Evolutionary conservation across 2,888 invertebrate species (phyloP).

Genomic region (Homarus gammarus): DNA sequence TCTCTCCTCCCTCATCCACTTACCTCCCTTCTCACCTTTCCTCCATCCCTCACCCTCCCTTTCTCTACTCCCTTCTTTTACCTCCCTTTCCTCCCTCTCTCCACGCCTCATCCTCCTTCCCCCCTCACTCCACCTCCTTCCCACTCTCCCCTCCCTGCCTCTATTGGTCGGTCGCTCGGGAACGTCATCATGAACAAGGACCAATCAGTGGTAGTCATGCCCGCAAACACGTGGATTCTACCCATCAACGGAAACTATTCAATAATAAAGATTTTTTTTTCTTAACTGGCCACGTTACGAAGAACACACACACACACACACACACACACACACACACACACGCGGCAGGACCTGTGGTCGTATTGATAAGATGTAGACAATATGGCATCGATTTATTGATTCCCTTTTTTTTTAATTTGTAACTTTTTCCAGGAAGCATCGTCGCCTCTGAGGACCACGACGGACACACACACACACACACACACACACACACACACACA

Average conservation of each 20-base stretch:
- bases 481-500: constrained; percentile 31
- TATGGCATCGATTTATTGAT: background rate
- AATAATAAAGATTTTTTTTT: too few relatives aligned
- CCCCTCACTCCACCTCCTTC: background rate
- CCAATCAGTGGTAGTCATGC: background rate
- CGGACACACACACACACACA: constrained; percentile 17
- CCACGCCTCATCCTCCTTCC: background rate
- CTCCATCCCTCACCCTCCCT: background rate
- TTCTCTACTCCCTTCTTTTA: background rate
- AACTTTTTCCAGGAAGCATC: background rate
- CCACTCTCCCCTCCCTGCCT: background rate
- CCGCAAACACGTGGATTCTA: too few relatives aligned
- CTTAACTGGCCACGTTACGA: too few relatives aligned
- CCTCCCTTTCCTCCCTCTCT: too few relatives aligned
- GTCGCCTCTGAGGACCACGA: too few relatives aligned
- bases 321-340: background rate
- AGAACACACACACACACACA: constrained; percentile 10
- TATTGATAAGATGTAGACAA: background rate
- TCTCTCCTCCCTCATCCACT: background rate
- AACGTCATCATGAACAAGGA: background rate
- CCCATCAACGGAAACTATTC: too few relatives aligned
- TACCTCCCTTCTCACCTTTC: background rate
- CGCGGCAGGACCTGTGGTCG: background rate
- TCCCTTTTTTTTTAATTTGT: background rate
- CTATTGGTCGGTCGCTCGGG: background rate